phyloP scores from a whole-genome alignment of 2,888 invertebrate genomes.

The Malthinus flaveolus region DNA sequence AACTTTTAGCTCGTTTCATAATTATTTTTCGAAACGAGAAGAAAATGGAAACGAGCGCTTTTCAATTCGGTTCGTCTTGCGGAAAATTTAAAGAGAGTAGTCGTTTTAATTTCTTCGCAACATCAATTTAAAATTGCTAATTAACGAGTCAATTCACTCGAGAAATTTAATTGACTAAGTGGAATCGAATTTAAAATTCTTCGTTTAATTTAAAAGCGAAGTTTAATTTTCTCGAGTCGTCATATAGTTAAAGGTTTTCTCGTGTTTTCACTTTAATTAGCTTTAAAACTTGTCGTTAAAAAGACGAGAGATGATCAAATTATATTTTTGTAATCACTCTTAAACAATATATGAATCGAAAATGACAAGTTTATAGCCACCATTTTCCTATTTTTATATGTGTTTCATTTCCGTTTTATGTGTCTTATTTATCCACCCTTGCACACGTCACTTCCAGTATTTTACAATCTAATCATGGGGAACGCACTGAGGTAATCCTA shows the following conservation, averaged over 20 bases:
- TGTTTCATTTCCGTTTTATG: conserved; percentile 58
- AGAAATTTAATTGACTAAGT: conserved; percentile 29
- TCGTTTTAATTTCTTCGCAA: conserved; percentile 16
- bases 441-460: conserved; percentile 59
- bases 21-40: neutral
- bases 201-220: conserved; percentile 25
- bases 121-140: conserved; percentile 23
- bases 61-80: neutral
- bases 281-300: no score
- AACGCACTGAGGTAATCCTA: conserved; percentile 58
- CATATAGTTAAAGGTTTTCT: no score
- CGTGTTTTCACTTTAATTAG: no score
- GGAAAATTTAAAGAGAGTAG: neutral
- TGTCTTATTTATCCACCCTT: conserved; percentile 58
- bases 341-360: conserved; percentile 28
- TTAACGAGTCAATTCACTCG: conserved; percentile 24
- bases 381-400: conserved; percentile 57
- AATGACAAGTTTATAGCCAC: conserved; percentile 46
- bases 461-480: conserved; percentile 61
- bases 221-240: conserved; percentile 26
- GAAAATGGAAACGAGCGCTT: neutral
- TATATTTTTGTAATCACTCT: conserved; percentile 27
- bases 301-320: neutral
- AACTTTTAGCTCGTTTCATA: neutral
- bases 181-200: conserved; percentile 29